phyloP scores from a whole-genome alignment of 2,113 vertebrate species.

The Coptodon bakossiorum region DNA sequence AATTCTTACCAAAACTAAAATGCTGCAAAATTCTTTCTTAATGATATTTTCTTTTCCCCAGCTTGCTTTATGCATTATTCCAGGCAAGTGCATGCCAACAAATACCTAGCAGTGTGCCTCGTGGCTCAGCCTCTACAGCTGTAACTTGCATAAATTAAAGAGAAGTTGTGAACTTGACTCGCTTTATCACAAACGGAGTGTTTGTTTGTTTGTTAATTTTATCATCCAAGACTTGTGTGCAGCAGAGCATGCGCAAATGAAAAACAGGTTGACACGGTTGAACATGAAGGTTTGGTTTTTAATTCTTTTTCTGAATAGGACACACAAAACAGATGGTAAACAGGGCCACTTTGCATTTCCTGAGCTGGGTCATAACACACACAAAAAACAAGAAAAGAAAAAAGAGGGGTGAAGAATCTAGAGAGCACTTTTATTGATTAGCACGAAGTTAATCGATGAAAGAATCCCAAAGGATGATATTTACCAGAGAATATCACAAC shows the following conservation, averaged over 20 bases:
- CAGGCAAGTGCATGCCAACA: neutral
- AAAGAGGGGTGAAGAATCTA: neutral
- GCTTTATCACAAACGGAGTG: neutral
- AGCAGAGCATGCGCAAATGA: neutral
- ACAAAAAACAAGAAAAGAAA: neutral
- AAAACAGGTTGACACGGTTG: neutral
- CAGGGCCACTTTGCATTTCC: conserved; percentile 10
- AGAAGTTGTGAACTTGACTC: neutral
- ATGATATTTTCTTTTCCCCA: neutral
- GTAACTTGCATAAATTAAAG: neutral
- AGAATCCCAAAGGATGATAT: neutral
- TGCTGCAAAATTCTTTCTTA: neutral
- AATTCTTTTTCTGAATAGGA: neutral
- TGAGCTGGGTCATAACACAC: conserved; percentile 12
- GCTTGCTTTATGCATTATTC: neutral
- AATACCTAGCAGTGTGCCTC: neutral
- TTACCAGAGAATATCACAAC: neutral
- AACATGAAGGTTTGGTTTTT: neutral
- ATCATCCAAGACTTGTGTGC: neutral
- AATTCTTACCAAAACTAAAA: neutral
- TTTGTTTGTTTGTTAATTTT: neutral
- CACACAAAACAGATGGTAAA: neutral
- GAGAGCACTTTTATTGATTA: neutral
- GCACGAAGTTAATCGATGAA: neutral
- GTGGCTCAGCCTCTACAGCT: neutral